phyloP scores from a whole-genome alignment of 2,888 invertebrate genomes.

The Anthoptus insignis region DNA sequence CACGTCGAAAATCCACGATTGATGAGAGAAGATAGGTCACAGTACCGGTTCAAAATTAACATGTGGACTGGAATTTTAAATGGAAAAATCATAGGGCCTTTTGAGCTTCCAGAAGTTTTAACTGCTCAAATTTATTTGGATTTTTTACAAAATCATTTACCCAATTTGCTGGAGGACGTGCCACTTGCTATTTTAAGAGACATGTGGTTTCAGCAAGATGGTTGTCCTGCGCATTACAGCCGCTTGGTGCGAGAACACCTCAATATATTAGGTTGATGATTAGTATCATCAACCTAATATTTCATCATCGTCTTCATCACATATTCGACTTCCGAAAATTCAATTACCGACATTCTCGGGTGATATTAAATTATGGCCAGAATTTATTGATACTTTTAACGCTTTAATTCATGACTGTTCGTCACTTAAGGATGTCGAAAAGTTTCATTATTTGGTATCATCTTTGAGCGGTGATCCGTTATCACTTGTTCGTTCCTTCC shows the following conservation, averaged over 20 bases:
- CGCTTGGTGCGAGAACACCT: slow-evolving; percentile 7
- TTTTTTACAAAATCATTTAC: slow-evolving; percentile 21
- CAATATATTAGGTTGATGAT: too few species aligned
- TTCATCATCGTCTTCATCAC: too few species aligned
- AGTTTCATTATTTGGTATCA: slow-evolving; percentile 33
- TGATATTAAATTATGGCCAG: too few species aligned
- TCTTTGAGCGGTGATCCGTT: slow-evolving; percentile 24
- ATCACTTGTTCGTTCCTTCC: slow-evolving; percentile 24
- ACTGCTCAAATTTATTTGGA: slow-evolving; percentile 16
- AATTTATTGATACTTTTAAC: too few species aligned
- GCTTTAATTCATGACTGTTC: too few species aligned
- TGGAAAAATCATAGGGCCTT: slow-evolving; percentile 22
- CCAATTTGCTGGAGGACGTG: slow-evolving; percentile 5
- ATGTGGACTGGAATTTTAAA: slow-evolving; percentile 29
- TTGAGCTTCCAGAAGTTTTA: slow-evolving; percentile 18
- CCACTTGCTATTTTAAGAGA: slow-evolving; percentile 3
- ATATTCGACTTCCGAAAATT: too few species aligned
- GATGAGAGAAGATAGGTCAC: slow-evolving; percentile 45
- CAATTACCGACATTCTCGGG: too few species aligned
- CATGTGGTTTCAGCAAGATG: slow-evolving; percentile 40
- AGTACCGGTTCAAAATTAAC: slow-evolving; percentile 49
- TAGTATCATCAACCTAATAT: too few species aligned
- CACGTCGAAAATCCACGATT: slow-evolving; percentile 41
- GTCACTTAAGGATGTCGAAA: slow-evolving; percentile 29
- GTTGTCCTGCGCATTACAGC: slow-evolving; percentile 6